Evolutionary conservation across 2,113 vertebrate genomes (phyloP), one percentile per base, ranked within the genome.

Genomic region (Nannobrachium achirus): DNA sequence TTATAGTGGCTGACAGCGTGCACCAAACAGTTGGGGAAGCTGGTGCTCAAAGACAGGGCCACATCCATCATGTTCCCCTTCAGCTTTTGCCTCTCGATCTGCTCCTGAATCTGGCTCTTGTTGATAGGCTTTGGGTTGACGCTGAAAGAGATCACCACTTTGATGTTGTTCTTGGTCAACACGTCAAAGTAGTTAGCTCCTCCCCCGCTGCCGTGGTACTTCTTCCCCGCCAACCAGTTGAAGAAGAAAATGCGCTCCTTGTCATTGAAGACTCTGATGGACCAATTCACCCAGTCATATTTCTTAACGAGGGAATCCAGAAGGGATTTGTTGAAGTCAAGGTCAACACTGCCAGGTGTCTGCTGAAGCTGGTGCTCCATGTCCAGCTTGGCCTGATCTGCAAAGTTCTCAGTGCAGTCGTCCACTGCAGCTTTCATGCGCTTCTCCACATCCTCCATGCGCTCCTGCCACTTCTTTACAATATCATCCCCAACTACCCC

Each of bases 211-310:
- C 92, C 91, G 0, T 93, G 91, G 74, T 83, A 93, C 57, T 89
- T 91, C 71, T 92, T 93, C 3, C 93, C 92, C 8, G 91, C 91
- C 61, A 92, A 73, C 93, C 92, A 94, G 83, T 92, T 93, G 84
- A 89, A 92, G 49, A 94, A 90, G 84, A 92, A 91, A 46, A 91
- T 71, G 25, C 86, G 67, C 70, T 91, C 92, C 39, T 66, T 48
- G 11, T 91, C 69, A 18, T 58, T 79, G 70, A 92, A 93, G 15
- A 90, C 88, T 41, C 89, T 69, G 42, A 94, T 73, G 41, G 93
- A 93, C 93, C 93, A 94, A 16, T 59, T 89, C 13, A 94, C 89
- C 93, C 93, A 94, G 80, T 94, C 89, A 13, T 92, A 94, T 56
- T 94, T 94, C 64, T 91, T 92, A 0, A 38, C 48, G 1, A 94